Conservation (phyloP, 2,113 vertebrate species). For the Podocnemis expansa region DNA sequence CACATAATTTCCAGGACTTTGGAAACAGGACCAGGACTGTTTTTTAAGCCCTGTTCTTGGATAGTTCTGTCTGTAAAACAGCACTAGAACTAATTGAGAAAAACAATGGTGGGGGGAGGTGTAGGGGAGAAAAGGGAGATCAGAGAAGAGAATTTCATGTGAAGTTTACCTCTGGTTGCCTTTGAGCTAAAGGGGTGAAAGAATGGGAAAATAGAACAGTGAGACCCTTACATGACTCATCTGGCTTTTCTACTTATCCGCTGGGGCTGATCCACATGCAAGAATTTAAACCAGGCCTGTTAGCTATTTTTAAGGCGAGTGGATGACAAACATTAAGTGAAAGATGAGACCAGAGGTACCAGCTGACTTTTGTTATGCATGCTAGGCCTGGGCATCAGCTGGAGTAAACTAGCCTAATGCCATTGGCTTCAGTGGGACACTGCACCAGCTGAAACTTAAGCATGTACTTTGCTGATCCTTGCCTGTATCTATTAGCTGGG, state of each 20-base stretch:
- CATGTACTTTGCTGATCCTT: neutral
- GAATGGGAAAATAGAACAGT: neutral
- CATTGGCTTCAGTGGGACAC: neutral
- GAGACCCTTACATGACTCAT: neutral
- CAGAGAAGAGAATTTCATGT: rapidly evolving
- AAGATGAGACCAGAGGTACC: neutral
- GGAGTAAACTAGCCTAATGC: neutral
- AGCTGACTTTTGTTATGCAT: no score
- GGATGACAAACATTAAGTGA: neutral
- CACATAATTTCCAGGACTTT: neutral
- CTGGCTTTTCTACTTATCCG: constrained; percentile 2
- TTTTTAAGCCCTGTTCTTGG: constrained; percentile 25
- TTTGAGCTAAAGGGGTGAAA: neutral
- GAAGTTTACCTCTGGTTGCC: neutral
- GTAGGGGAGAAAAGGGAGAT: neutral
- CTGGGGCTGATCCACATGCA: rapidly evolving
- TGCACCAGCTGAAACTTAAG: neutral
- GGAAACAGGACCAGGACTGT: neutral
- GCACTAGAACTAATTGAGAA: constrained; percentile 14
- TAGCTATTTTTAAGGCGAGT: neutral
- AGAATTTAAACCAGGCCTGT: neutral
- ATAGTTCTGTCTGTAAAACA: neutral
- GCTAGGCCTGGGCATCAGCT: neutral
- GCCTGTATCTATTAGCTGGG: neutral
- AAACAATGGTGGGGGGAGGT: neutral